These are phyloP conservation scores for Nothura maculosa DNA, from an alignment of 2,797 vertebrate species.

Conservation along the genomic window DNA sequence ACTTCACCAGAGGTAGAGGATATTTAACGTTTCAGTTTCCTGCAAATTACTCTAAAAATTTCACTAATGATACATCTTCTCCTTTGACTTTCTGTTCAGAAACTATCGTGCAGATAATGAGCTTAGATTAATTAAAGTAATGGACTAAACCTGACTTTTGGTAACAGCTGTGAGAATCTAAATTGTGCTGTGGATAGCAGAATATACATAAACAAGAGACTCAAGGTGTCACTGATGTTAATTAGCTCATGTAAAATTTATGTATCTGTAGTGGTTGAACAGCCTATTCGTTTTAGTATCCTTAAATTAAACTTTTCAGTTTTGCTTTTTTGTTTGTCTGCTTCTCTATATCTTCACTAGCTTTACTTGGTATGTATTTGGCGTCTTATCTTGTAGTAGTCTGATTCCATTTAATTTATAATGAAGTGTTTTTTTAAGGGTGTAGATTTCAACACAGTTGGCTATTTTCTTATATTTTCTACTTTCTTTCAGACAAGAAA, in stretches of 20 bases:
- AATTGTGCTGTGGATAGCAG: background rate
- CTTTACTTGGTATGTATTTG: background rate
- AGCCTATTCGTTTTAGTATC: background rate
- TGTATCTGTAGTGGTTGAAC: background rate
- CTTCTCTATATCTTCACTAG: background rate
- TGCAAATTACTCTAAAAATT: slow-evolving; percentile 32
- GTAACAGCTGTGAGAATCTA: slow-evolving; percentile 25
- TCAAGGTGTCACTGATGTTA: background rate
- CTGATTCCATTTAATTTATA: background rate
- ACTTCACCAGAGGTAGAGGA: background rate
- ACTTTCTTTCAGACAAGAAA: background rate
- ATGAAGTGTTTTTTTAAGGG: background rate
- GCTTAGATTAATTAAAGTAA: slow-evolving; percentile 55
- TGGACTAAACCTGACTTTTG: slow-evolving; percentile 21
- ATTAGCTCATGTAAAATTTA: background rate
- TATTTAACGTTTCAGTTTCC: slow-evolving; percentile 39
- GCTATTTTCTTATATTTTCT: background rate
- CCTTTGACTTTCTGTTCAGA: slow-evolving; percentile 42
- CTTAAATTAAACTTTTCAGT: background rate
- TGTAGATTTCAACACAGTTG: background rate
- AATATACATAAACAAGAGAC: background rate
- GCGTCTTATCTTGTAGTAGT: background rate
- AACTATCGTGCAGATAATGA: slow-evolving; percentile 10
- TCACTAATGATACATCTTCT: slow-evolving; percentile 29
- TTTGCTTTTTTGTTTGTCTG: background rate